phyloP scores from a whole-genome alignment of 2,797 vertebrate species.

The Capromys pilorides region DNA sequence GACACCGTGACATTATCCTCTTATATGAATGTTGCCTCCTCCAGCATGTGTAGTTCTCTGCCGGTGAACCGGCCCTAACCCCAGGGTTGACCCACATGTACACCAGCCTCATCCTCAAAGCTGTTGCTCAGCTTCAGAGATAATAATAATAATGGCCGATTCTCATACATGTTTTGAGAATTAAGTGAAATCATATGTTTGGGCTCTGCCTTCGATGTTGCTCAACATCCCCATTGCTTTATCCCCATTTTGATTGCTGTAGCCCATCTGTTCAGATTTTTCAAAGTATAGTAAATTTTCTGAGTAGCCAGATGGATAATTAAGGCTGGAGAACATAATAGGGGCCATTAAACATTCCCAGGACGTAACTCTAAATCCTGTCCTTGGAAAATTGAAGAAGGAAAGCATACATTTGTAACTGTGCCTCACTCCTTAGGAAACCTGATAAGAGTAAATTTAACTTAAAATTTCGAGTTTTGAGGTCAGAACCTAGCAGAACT shows the following conservation, averaged over 20 bases:
- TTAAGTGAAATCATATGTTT: not conserved
- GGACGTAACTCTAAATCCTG: slow-evolving; percentile 9
- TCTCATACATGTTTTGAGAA: not conserved
- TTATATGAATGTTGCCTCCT: not conserved
- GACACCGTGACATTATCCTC: not conserved
- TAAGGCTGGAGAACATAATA: slow-evolving; percentile 53
- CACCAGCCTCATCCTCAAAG: not conserved
- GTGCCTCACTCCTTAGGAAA: slow-evolving; percentile 30
- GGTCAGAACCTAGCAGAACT: not conserved
- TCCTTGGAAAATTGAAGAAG: slow-evolving; percentile 44
- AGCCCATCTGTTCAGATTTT: slow-evolving; percentile 67
- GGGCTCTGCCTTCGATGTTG: not conserved
- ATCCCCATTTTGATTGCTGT: not conserved
- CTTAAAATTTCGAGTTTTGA: slow-evolving; percentile 25
- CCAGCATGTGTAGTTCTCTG: not conserved
- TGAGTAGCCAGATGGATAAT: slow-evolving; percentile 67
- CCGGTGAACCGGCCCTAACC: not conserved
- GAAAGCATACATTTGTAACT: not conserved
- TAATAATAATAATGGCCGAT: not conserved
- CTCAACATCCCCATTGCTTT: not conserved
- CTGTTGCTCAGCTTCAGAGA: not conserved
- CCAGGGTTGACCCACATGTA: not conserved
- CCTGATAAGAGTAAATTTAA: slow-evolving; percentile 25
- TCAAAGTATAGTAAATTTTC: slow-evolving; percentile 38
- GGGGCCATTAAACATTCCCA: slow-evolving; percentile 20